These are phyloP conservation scores for Scytalopus superciliaris DNA, from an alignment of 2,113 vertebrate species.

Conservation along the genomic window DNA sequence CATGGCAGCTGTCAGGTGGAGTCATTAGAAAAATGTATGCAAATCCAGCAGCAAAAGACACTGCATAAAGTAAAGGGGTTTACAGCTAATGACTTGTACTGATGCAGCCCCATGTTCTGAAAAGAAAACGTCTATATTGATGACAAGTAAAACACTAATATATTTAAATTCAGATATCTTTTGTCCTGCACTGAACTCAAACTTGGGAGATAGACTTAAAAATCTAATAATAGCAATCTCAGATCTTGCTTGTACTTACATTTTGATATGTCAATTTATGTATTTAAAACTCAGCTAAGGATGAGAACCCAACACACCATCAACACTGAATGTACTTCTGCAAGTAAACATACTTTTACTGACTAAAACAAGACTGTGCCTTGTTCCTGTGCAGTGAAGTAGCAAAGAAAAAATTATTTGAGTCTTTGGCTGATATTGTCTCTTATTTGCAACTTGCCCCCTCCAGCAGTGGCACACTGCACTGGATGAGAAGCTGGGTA, in stretches of 20 bases:
- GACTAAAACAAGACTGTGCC: background rate
- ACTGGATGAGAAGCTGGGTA: background rate
- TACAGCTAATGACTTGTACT: constrained; percentile 18
- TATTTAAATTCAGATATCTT: background rate
- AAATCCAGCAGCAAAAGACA: constrained; percentile 41
- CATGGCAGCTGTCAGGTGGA: constrained; percentile 51
- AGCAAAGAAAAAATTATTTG: background rate
- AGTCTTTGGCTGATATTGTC: background rate
- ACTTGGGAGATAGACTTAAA: background rate
- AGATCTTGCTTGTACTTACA: background rate
- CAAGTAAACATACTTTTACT: background rate
- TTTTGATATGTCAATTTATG: background rate
- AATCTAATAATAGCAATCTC: background rate
- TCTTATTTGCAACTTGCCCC: background rate
- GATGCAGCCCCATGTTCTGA: background rate
- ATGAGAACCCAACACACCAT: background rate
- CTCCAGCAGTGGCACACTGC: no score
- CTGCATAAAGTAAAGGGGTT: constrained; percentile 24
- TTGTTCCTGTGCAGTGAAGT: background rate
- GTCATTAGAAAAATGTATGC: constrained; percentile 16
- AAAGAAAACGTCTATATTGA: background rate
- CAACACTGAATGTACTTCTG: background rate
- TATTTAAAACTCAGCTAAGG: background rate
- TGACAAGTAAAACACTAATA: background rate
- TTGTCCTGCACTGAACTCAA: background rate